Evolutionary conservation across 2,888 invertebrate species (phyloP), one percentile per base, ranked within the genome.

Genomic region (Hipparchia sbordonii): DNA sequence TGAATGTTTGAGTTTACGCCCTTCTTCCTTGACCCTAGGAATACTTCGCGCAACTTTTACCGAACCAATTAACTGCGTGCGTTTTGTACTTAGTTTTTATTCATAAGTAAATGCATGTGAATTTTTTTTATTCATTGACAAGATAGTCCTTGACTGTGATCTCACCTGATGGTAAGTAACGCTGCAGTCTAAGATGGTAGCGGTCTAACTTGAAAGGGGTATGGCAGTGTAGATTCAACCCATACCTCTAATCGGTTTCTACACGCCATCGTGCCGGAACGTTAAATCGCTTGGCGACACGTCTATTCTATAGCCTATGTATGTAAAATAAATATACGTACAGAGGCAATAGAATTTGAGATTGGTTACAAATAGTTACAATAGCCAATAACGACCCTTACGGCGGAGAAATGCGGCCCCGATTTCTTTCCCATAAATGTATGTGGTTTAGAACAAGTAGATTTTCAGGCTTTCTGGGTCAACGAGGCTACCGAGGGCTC

Each of bases 371-470:
- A 69, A 60, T 62, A 68, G 60, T 75, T 76, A 80, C 78, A 76
- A 69, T 69, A 61, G 78, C 70, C 75, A 77, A 78, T 77, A 80
- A 76, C 75, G 78, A 78, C 76, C 79, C 79, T 80, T 76, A 74
- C 80, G 79, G 80, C 78, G 77, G 78, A 72, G 79, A 79, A 79
- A 80, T 77, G 76, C 77, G 79, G 77, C 76, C 73, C 75, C 70
- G 79, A 79, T 80, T 80, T 80, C 80, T 80, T 80, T 80, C 76
- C 80, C 80, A 80, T 80, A 80, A 80, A 80, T 77, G 80, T 77
- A 77, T 76, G 78, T 77, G 76, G 76, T 72, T 73, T 78, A 77
- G 72, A 77, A 76, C 77, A 73, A 78, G 76, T 75, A 76, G 77
- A 77, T 77, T 79, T 79, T 79, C 76, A 79, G 77, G 75, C 77